phyloP scores from a whole-genome alignment of 2,113 vertebrate genomes.

The Phaetusa simplex region DNA sequence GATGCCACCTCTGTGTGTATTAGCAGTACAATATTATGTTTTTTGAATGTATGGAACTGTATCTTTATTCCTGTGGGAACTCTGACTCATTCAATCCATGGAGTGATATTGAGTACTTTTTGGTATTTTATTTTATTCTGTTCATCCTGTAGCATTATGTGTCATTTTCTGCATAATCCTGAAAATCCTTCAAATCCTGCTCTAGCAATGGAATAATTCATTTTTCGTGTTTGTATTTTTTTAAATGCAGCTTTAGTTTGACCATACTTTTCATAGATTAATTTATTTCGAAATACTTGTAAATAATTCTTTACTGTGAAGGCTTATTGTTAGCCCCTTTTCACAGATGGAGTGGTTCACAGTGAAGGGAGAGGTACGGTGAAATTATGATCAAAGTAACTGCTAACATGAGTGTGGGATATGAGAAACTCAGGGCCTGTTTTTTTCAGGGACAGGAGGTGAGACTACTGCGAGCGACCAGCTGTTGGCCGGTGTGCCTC shows the following conservation, averaged over 20 bases:
- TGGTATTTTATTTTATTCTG: not conserved
- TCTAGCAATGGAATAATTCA: not conserved
- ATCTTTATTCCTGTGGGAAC: not conserved
- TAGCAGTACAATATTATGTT: not conserved
- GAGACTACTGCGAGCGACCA: not conserved
- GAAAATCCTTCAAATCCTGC: not conserved
- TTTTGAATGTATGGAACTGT: not conserved
- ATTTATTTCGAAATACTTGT: not conserved
- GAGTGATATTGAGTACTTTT: not conserved
- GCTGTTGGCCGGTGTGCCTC: not conserved
- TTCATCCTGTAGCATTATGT: not conserved
- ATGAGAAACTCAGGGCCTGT: not conserved
- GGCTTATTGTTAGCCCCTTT: not conserved
- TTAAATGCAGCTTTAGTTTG: not conserved
- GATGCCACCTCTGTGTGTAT: not conserved
- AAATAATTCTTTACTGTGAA: not conserved
- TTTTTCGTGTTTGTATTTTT: not conserved
- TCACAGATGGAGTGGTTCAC: not conserved
- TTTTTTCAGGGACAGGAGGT: not conserved
- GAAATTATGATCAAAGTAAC: not conserved
- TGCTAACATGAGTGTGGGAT: not conserved
- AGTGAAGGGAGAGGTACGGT: not conserved
- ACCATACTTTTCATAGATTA: not conserved
- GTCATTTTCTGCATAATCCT: not conserved
- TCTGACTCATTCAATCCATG: not conserved